Base-by-base conservation (phyloP, 2,888 invertebrate genomes). In the Crossocerus cetratus region DNA sequence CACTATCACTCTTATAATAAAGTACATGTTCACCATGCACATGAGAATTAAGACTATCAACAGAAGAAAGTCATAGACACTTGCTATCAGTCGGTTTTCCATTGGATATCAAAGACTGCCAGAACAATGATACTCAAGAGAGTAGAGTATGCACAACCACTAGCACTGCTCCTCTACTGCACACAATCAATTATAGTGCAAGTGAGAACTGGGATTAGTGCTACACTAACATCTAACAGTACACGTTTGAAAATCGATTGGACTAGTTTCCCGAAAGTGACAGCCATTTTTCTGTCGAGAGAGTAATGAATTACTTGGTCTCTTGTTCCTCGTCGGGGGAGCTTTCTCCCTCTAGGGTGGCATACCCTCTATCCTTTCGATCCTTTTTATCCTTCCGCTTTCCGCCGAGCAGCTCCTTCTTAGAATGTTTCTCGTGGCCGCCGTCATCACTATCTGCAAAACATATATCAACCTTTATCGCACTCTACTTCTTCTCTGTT, bases 281-380 rank as follows among this genome's bases (percentile, higher is more conserved):
- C 5, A 42, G 58, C 0, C 11, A 0, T n/a, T 55, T 32, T 32
- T 32, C 5, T 32, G 32, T 8, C 32, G 8, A 44, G n/a, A n/a
- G n/a, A 62, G 67, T 69, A 71, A 65, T 20, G 62, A 49, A 14
- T 91, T 91, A 96, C 96, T 95, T 96, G 3, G 94, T 94, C 91
- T 96, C 96, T 53, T 94, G 92, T 84, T 96, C 96, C 85, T 97
- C 97, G 88, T 97, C 97, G 3, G 96, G 96, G 0, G 98, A 98
- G 87, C 98, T 97, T 90, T 97, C 97, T 54, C 97, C 98, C 90
- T 96, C 98, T 83, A 98, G 92, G 22, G 97, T 96, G 59, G 97
- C 97, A 92, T 98, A 98, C 2, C 98, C 97, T 83, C 96, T 93
- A 86, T 97, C 97, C 90, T 96, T 96, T 86, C 96, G 96, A 55